Conservation (phyloP, 1,140 invertebrate species). For the Xylocopa sonorina region DNA sequence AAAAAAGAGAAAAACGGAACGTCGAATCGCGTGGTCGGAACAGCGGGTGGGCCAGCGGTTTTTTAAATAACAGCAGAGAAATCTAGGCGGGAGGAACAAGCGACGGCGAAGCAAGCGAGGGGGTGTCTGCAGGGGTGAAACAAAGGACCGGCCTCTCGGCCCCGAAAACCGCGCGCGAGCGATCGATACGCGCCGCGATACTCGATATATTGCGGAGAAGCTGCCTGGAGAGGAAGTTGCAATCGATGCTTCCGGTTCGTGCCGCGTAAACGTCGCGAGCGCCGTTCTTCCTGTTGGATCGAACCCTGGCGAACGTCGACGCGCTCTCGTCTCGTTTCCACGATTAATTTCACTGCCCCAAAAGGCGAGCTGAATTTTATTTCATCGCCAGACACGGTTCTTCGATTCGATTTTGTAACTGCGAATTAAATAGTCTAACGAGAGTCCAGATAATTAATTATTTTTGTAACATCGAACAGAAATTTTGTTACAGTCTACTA, state of each 20-base stretch:
- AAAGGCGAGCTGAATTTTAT: too few species aligned
- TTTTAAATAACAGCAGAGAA: slow-evolving; percentile 11
- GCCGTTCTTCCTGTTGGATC: not conserved
- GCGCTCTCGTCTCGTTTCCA: not conserved
- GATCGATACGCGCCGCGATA: slow-evolving; percentile 60
- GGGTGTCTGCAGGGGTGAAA: slow-evolving; percentile 25
- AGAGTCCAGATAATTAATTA: too few species aligned
- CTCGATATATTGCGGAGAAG: slow-evolving; percentile 54
- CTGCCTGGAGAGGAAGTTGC: slow-evolving; percentile 38
- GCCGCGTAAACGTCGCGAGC: slow-evolving; percentile 20
- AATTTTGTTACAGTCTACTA: too few species aligned
- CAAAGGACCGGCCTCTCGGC: slow-evolving; percentile 46
- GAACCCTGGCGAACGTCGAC: not conserved
- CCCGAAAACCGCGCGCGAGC: slow-evolving; percentile 47
- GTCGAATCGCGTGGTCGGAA: not conserved
- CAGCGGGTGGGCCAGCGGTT: not conserved
- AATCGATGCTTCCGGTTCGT: slow-evolving; percentile 50
- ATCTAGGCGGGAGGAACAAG: not conserved
- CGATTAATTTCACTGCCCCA: too few species aligned
- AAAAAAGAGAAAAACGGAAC: slow-evolving; percentile 8
- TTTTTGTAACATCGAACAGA: too few species aligned
- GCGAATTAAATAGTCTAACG: too few species aligned
- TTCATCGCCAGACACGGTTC: not conserved
- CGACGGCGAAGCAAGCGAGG: not conserved
- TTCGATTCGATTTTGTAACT: too few species aligned